Evolutionary conservation across 2,888 invertebrate genomes (phyloP).

Genomic region (Sesia bembeciformis): DNA sequence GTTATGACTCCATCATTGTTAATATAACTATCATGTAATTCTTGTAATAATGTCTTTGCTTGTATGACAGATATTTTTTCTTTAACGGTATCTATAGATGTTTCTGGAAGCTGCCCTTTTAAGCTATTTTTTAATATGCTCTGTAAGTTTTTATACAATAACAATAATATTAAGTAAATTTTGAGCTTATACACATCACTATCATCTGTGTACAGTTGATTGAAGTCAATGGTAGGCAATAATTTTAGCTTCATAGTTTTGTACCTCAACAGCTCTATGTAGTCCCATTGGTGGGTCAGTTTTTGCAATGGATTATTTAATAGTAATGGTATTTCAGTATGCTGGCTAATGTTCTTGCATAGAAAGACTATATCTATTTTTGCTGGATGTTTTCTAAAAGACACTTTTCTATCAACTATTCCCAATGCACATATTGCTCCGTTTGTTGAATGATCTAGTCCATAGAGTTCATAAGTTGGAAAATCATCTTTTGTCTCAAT

Average conservation of each 20-base stretch:
- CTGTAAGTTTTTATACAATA: constrained; percentile 26
- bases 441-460: constrained; percentile 34
- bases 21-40: constrained; percentile 19
- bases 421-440: constrained; percentile 28
- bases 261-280: constrained; percentile 41
- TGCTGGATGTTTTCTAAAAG: constrained; percentile 30
- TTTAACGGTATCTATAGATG: constrained; percentile 30
- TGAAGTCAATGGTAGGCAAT: constrained; percentile 32
- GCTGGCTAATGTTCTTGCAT: constrained; percentile 17
- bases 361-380: constrained; percentile 37
- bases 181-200: constrained; percentile 40
- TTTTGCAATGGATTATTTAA: constrained; percentile 34
- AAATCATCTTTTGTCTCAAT: constrained; percentile 32
- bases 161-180: constrained; percentile 38
- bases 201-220: constrained; percentile 23
- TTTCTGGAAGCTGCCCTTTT: constrained; percentile 29
- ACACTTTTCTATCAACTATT: constrained; percentile 31
- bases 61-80: constrained; percentile 38
- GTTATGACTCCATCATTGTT: constrained; percentile 13
- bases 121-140: constrained; percentile 20
- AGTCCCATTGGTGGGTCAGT: constrained; percentile 44
- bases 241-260: constrained; percentile 36
- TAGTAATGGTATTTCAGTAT: constrained; percentile 23
- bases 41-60: constrained; percentile 26
- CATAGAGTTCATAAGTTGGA: constrained; percentile 29